Evolutionary conservation across 2,113 vertebrate genomes (phyloP).

Genomic region (Nothocercus nigrocapillus): DNA sequence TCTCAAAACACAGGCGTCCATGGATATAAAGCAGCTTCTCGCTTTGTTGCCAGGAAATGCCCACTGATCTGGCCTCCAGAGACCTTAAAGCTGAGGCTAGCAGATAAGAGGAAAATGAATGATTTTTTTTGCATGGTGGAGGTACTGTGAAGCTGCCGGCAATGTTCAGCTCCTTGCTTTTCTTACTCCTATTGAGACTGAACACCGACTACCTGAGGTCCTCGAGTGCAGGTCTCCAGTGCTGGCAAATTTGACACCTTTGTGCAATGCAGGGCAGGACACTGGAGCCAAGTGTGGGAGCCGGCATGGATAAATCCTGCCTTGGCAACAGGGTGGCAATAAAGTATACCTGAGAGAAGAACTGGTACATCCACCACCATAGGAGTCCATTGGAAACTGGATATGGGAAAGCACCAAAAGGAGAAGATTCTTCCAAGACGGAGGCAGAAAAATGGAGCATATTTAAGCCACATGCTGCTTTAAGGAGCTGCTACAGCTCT

Average conservation of each 20-base stretch:
- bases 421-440: neutral
- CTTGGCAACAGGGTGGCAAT: neutral
- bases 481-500: neutral
- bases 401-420: neutral
- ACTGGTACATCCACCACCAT: neutral
- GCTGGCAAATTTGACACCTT: neutral
- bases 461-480: neutral
- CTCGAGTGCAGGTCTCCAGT: neutral
- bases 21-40: neutral
- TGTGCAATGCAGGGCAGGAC: neutral
- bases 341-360: neutral
- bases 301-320: neutral
- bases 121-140: neutral
- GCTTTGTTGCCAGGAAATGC: neutral
- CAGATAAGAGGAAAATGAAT: neutral
- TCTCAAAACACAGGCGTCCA: neutral
- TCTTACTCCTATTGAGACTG: neutral
- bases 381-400: neutral
- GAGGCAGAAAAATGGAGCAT: fast-evolving
- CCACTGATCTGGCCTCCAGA: neutral
- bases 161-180: neutral
- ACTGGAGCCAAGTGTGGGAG: neutral
- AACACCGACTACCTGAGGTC: neutral
- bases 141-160: neutral
- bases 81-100: neutral